Base-by-base conservation (phyloP, 2,888 invertebrate genomes). In the Biston stratarius region DNA sequence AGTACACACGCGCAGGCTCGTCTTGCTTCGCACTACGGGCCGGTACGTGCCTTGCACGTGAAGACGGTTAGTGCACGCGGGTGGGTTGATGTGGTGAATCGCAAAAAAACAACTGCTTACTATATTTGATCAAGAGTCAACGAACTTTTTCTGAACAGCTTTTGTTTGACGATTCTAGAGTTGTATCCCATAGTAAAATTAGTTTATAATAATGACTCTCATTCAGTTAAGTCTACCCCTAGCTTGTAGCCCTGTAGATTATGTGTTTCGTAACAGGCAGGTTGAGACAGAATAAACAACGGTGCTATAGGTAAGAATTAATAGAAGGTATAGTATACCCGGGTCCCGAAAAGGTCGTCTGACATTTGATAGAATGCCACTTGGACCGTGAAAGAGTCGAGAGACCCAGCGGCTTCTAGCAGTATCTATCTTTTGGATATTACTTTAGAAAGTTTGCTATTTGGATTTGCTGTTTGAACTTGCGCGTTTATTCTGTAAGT, bases 291-390 rank as follows among this genome's bases (percentile, higher is more conserved):
- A 38, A 38, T 38, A 11, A 10, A 89, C 80, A 82, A 80, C 79
- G 79, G 87, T 61, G 10, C 0, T 24, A 33, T 33, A 12, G 15
- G 24, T 42, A 40, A 42, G 42, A 42, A 44, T 44, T 38, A 53
- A 52, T 53, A 53, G 40, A 11, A 9, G 40, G 40, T 15, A 11
- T 24, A 12, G 51, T 51, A 38, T 14, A 53, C 33, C 33, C 15
- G 42, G 33, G 42, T 10, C 33, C 33, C 61, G 57, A 58, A 67
- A 67, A 68, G 67, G 67, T 64, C 67, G 79, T 82, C 82, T 89
- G 91, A 88, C 90, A 90, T 91, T 91, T 91, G 91, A 91, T 91
- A 87, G 88, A 89, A 90, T 85, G 86, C 81, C 83, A 83, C 78
- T 82, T 79, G 83, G 83, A 88, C 85, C 90, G 87, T 90, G 88